These are phyloP conservation scores for Dioctria linearis DNA, from an alignment of 2,888 invertebrate species.

Conservation along the genomic window DNA sequence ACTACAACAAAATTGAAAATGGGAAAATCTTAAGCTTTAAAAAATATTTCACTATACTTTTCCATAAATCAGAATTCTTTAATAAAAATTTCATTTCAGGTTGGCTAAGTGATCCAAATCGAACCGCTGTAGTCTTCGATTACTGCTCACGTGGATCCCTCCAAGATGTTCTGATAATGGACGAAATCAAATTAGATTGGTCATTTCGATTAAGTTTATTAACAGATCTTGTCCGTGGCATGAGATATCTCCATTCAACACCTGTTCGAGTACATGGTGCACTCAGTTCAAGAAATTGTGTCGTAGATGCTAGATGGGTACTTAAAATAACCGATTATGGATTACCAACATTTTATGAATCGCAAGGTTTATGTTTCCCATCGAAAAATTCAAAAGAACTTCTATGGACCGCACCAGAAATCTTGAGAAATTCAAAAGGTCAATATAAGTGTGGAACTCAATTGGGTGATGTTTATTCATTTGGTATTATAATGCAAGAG, in stretches of 20 bases:
- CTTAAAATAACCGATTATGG: slow-evolving; percentile 95
- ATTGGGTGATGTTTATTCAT: slow-evolving; percentile 94
- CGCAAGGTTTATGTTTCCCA: slow-evolving; percentile 79
- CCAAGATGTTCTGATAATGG: slow-evolving; percentile 89
- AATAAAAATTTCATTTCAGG: slow-evolving; percentile 69
- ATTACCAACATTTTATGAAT: slow-evolving; percentile 81
- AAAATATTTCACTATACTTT: too few relatives aligned
- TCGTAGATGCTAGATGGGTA: slow-evolving; percentile 96
- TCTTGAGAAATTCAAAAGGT: slow-evolving; percentile 77
- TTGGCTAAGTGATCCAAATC: slow-evolving; percentile 83
- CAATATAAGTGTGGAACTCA: slow-evolving; percentile 81
- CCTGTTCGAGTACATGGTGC: slow-evolving; percentile 89
- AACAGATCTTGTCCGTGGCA: slow-evolving; percentile 92
- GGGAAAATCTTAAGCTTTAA: too few relatives aligned
- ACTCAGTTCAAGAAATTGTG: slow-evolving; percentile 91
- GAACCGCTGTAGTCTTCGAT: slow-evolving; percentile 88
- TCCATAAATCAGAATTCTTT: too few relatives aligned
- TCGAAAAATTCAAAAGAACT: slow-evolving; percentile 82
- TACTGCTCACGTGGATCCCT: slow-evolving; percentile 90
- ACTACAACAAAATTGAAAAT: too few relatives aligned
- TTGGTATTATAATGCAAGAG: slow-evolving; percentile 96
- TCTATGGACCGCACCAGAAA: slow-evolving; percentile 93
- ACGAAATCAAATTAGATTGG: slow-evolving; percentile 95
- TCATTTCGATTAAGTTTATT: slow-evolving; percentile 93
- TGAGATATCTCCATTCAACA: slow-evolving; percentile 90